phyloP scores from a whole-genome alignment of 1,140 invertebrate genomes.

The Eurosta solidaginis region DNA sequence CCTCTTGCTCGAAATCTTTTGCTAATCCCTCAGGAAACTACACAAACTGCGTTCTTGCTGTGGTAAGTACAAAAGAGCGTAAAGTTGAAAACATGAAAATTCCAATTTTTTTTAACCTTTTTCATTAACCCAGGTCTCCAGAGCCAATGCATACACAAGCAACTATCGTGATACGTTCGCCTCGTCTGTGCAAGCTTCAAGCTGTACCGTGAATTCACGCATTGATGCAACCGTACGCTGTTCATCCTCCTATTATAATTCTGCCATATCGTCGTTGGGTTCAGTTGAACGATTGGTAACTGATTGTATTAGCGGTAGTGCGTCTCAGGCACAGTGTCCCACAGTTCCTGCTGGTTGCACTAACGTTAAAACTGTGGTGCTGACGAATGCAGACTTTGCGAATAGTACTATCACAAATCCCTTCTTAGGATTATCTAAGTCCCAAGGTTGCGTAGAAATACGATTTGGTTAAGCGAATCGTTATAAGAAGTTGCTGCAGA shows the following conservation, averaged over 20 bases:
- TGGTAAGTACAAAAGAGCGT: neutral
- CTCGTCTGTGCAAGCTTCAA: neutral
- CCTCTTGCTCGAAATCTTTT: neutral
- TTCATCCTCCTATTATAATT: neutral
- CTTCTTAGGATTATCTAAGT: conserved; percentile 13
- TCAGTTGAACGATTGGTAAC: conserved; percentile 20
- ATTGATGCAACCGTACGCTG: conserved; percentile 27
- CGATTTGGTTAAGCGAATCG: neutral
- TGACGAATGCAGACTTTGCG: conserved; percentile 16
- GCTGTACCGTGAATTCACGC: conserved; percentile 9
- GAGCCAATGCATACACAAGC: neutral
- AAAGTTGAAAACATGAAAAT: too few species aligned
- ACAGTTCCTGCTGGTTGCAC: neutral
- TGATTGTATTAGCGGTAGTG: conserved; percentile 32
- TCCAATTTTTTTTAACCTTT: too few species aligned
- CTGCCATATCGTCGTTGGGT: conserved; percentile 12
- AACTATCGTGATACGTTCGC: neutral
- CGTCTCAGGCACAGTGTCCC: too few species aligned
- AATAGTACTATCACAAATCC: conserved; percentile 27
- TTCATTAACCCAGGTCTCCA: too few species aligned
- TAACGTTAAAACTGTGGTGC: conserved; percentile 10
- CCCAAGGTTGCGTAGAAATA: neutral
- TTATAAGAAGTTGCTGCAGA: too few species aligned
- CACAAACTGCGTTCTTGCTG: neutral
- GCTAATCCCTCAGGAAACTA: neutral